phyloP scores from a whole-genome alignment of 2,113 vertebrate species.

The Mohoua ochrocephala region DNA sequence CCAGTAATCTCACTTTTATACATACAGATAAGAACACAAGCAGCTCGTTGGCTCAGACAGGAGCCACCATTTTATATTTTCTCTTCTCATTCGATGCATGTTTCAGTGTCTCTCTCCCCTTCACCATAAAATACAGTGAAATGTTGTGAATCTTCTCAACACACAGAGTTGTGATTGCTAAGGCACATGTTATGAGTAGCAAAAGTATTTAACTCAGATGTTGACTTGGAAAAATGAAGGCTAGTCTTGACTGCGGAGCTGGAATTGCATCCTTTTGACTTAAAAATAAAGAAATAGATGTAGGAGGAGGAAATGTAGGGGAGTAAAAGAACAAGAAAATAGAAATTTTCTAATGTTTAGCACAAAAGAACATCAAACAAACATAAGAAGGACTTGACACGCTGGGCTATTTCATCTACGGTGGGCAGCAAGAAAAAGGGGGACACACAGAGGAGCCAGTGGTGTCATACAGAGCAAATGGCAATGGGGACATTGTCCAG shows the following conservation, averaged over 20 bases:
- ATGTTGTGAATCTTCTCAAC: neutral
- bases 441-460: neutral
- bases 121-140: neutral
- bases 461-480: neutral
- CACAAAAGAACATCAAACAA: neutral
- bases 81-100: neutral
- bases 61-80: neutral
- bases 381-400: neutral
- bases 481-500: neutral
- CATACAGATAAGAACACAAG: neutral
- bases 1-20: neutral
- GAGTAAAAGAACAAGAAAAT: neutral
- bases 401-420: neutral
- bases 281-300: neutral
- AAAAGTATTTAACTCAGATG: neutral
- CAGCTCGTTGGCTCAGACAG: neutral
- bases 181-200: neutral
- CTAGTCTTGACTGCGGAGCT: rapidly evolving
- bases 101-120: neutral
- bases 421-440: neutral
- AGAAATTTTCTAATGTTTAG: neutral
- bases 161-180: neutral
- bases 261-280: neutral
- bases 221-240: neutral
- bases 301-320: neutral